Evolutionary conservation across 2,888 invertebrate genomes (phyloP).

Genomic region (Candidula unifasciata): DNA sequence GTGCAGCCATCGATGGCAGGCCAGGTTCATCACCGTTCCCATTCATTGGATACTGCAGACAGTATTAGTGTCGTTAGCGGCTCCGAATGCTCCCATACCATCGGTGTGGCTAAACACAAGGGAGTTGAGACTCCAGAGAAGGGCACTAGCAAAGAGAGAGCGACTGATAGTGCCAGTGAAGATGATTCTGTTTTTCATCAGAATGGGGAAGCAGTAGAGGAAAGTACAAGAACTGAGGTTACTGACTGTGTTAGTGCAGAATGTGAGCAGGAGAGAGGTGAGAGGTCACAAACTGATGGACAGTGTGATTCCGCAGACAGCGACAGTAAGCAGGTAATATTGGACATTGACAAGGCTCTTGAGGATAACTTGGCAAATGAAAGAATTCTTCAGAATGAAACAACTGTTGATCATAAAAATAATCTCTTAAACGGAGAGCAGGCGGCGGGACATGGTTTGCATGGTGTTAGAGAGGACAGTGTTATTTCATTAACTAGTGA

Average conservation of each 20-base stretch:
- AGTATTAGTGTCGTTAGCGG: conserved; percentile 49
- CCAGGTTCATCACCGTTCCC: conserved; percentile 9
- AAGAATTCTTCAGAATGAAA: background rate
- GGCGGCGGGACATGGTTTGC: too few species aligned
- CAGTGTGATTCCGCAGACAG: background rate
- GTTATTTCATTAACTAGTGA: background rate
- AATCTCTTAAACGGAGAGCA: too few species aligned
- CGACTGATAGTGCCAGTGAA: background rate
- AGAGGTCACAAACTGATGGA: background rate
- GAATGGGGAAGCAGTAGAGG: background rate
- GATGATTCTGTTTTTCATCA: background rate
- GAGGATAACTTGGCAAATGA: background rate
- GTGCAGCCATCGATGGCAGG: conserved; percentile 83
- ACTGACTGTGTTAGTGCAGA: background rate
- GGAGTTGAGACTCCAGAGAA: background rate
- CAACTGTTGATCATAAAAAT: background rate
- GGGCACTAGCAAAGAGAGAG: background rate
- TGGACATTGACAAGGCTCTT: background rate
- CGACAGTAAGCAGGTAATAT: background rate
- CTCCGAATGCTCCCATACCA: conserved; percentile 30
- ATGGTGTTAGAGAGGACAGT: background rate
- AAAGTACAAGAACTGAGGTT: background rate
- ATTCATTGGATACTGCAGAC: conserved; percentile 42
- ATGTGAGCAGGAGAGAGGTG: background rate
- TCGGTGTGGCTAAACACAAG: background rate